A percentile compares a stretch with the other conserved stretches of the same genome.
phyloP scores from a whole-genome alignment of 2,888 invertebrate genomes.

The Phrixothrix hirtus region DNA sequence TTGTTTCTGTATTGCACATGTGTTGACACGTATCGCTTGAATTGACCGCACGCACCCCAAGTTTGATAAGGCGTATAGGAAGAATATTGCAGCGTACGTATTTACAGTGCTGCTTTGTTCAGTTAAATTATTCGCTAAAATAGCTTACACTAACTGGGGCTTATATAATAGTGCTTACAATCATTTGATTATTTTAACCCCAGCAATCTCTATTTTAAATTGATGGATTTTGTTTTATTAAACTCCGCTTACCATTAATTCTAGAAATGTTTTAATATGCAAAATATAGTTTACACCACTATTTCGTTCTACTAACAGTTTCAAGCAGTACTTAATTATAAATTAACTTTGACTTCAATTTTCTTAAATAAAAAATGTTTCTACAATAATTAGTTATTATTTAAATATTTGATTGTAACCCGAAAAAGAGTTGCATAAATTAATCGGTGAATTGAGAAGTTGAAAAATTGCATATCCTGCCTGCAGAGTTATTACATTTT shows the following conservation, averaged over 20 bases:
- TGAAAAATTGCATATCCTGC: too few species aligned
- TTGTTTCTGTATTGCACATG: conserved; percentile 37
- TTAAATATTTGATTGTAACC: too few species aligned
- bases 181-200: conserved; percentile 25
- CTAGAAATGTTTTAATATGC: conserved; percentile 4
- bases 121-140: conserved; percentile 13
- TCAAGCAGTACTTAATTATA: too few species aligned
- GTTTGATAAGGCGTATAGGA: conserved; percentile 32
- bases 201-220: conserved; percentile 20
- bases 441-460: too few species aligned
- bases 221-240: conserved; percentile 10
- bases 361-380: too few species aligned
- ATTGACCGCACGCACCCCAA: conserved; percentile 32
- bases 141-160: conserved; percentile 16
- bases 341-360: too few species aligned
- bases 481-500: too few species aligned
- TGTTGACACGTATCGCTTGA: conserved; percentile 37
- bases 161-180: conserved; percentile 23
- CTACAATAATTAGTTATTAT: too few species aligned
- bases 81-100: conserved; percentile 27
- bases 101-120: conserved; percentile 17
- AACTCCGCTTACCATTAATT: conserved; percentile 8
- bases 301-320: too few species aligned
- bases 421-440: too few species aligned
- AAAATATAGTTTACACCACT: conserved; percentile 1